phyloP scores from a whole-genome alignment of 2,797 vertebrate genomes.

The Pseudochirops cupreus region DNA sequence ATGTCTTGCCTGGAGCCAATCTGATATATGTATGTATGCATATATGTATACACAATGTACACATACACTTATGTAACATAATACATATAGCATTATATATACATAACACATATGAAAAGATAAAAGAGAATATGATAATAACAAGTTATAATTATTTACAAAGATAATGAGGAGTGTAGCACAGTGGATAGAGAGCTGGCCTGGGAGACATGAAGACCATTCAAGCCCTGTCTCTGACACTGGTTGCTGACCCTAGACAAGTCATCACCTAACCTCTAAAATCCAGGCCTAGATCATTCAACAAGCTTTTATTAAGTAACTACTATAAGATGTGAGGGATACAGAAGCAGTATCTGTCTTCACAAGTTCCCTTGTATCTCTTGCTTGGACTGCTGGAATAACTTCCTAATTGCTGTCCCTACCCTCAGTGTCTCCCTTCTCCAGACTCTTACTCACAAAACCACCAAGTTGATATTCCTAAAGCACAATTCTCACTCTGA shows the following conservation, averaged over 20 bases:
- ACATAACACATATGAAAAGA: not conserved
- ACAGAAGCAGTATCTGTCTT: not conserved
- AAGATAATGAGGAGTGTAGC: not conserved
- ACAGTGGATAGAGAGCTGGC: not conserved
- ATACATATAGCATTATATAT: not conserved
- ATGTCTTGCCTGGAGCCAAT: too few relatives aligned
- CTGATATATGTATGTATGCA: too few relatives aligned
- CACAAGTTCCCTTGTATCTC: not conserved
- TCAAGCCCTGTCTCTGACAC: not conserved
- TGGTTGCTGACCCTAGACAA: not conserved
- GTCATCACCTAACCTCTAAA: not conserved
- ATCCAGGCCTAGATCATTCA: not conserved
- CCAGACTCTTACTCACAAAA: not conserved
- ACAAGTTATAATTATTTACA: not conserved
- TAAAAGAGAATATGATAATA: not conserved
- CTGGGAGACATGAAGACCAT: not conserved
- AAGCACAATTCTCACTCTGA: not conserved
- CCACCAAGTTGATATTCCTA: not conserved
- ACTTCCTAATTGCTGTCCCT: not conserved
- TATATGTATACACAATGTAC: too few relatives aligned
- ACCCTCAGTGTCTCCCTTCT: not conserved
- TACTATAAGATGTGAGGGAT: not conserved
- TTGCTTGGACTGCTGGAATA: not conserved
- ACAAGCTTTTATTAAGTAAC: not conserved
- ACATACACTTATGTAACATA: not conserved